These are phyloP conservation scores for Platysteira castanea DNA, from an alignment of 2,113 vertebrate genomes.

Conservation along the genomic window DNA sequence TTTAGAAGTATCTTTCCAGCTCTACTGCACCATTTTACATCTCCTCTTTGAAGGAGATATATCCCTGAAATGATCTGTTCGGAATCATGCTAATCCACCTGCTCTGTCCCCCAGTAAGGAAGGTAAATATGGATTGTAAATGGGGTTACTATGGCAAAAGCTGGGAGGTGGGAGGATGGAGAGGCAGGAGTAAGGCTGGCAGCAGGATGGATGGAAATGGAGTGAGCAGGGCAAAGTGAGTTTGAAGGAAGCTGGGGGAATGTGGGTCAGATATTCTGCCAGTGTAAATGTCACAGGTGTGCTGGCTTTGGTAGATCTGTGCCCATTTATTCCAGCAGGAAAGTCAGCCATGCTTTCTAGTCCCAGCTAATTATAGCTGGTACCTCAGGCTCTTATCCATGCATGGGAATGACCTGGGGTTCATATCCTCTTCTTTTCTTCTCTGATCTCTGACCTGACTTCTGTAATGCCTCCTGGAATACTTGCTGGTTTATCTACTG, in stretches of 20 bases:
- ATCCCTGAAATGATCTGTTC: neutral
- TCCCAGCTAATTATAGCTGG: neutral
- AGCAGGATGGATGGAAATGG: neutral
- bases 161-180: neutral
- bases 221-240: neutral
- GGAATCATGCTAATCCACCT: neutral
- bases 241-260: neutral
- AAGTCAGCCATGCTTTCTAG: neutral
- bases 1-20: constrained; percentile 1
- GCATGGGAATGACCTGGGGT: neutral
- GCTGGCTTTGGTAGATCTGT: neutral
- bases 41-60: neutral
- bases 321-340: neutral
- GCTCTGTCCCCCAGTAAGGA: neutral
- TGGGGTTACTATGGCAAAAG: neutral
- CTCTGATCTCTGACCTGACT: neutral
- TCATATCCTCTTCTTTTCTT: neutral
- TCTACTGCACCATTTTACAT: neutral
- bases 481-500: neutral
- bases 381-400: neutral
- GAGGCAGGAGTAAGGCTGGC: neutral
- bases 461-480: neutral
- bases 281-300: neutral
- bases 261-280: neutral
- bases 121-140: neutral